Evolutionary conservation across 2,888 invertebrate genomes (phyloP).

Genomic region (Machimus rusticus): DNA sequence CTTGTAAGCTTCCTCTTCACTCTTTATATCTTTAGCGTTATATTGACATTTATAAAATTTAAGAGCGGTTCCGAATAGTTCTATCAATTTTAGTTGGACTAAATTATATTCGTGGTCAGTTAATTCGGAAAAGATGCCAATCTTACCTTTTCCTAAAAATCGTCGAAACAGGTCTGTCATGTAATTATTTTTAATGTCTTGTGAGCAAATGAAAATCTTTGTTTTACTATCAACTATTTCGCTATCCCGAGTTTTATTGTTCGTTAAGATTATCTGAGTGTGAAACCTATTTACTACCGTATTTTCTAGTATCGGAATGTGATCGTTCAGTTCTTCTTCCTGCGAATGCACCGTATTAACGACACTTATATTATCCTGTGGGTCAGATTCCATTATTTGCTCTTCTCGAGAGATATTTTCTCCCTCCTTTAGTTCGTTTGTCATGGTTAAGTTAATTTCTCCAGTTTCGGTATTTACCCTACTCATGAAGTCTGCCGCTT

Average conservation of each 20-base stretch:
- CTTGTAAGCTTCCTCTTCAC: not conserved
- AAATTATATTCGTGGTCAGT: slow-evolving; percentile 14
- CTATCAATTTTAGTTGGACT: slow-evolving; percentile 21
- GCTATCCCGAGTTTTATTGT: not conserved
- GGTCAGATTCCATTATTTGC: not conserved
- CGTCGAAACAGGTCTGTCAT: not conserved
- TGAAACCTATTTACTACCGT: not conserved
- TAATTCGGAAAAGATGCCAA: not conserved
- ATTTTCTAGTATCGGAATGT: not conserved
- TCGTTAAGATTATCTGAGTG: not conserved
- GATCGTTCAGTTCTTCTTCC: not conserved
- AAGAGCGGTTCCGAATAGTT: not conserved
- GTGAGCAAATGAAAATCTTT: not conserved
- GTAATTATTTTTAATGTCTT: not conserved
- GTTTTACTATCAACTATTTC: not conserved
- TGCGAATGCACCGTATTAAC: not conserved
- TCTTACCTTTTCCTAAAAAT: not conserved
- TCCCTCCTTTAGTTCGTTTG: too few species aligned
- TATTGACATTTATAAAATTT: not conserved
- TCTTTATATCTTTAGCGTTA: not conserved
- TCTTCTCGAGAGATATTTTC: too few species aligned
- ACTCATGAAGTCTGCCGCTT: not conserved
- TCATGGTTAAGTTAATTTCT: not conserved
- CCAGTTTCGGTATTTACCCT: not conserved
- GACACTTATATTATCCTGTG: not conserved